Base-by-base conservation (phyloP, 1,140 invertebrate genomes). In the Aphaenogaster floridana region DNA sequence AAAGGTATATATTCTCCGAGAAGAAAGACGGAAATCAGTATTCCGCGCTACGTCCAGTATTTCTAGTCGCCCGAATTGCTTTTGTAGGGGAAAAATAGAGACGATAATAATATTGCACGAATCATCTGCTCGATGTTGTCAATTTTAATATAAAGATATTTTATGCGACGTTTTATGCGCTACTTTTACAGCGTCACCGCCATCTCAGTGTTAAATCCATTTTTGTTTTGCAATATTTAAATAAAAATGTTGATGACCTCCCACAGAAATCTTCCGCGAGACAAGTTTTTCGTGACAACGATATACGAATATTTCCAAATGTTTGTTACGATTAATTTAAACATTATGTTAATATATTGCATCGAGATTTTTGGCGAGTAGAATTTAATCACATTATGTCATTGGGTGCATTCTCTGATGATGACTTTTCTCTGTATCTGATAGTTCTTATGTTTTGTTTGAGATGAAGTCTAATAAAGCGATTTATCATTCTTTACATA, bases 11-110 rank as follows among this genome's bases (percentile, higher is more conserved):
- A 61, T 84, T 34, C 68, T 34, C 64, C 69, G 28, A 54, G 2
- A 57, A 45, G 4, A 45, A 45, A 69, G 28, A 80, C 15, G 36
- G 28, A 74, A 36, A 74, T 84, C 80, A 84, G 80, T 84, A 84
- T 84, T 84, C 7, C 13, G 28, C 54, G 54, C 68, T 84, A n/a
- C 54, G 42, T 84, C 54, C 80, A 83, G 28, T 84, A 84, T 61
- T 84, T 84, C 69, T 84, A 84, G 54, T 84, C 80, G 69, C 11
- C 28, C 52, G 21, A 59, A 36, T 61, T 84, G 54, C 69, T 84
- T 84, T 74, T 39, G 28, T 84, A 84, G 80, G 9, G 13, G 3
- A 84, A 74, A 48, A 59, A 45, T 34, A 72, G 39, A 69, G 15
- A 80, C 0, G 3, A 59, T 59, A 72, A 45, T 83, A 48, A 63